Conservation (phyloP, 2,113 vertebrate species). For the Passer domesticus region DNA sequence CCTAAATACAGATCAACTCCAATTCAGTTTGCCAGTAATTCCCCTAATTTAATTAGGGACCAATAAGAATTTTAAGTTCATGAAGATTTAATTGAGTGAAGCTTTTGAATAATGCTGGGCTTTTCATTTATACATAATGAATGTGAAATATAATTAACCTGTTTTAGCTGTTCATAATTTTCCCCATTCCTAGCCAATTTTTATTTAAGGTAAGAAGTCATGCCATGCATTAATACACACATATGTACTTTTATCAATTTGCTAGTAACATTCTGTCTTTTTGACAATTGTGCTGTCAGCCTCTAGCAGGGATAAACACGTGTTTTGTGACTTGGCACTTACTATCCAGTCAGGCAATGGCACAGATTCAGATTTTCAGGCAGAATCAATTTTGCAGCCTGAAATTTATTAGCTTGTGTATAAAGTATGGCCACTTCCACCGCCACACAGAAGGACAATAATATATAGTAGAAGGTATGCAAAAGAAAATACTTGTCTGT, state of each 20-base stretch:
- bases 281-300: neutral
- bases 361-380: neutral
- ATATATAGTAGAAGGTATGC: neutral
- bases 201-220: neutral
- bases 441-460: neutral
- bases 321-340: neutral
- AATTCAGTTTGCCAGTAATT: constrained; percentile 26
- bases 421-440: neutral
- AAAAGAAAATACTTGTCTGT: neutral
- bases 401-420: neutral
- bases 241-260: neutral
- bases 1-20: constrained; percentile 15
- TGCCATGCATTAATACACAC: neutral
- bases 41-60: constrained; percentile 46
- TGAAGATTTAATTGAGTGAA: constrained; percentile 61
- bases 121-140: constrained; percentile 62
- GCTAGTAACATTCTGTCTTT: neutral
- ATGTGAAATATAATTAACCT: constrained; percentile 64
- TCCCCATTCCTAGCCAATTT: neutral
- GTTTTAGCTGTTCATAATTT: constrained; percentile 45
- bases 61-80: constrained; percentile 54
- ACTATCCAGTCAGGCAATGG: neutral
- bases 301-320: neutral
- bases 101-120: constrained; percentile 44
- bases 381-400: neutral